These are phyloP conservation scores for Selene dorsalis DNA, from an alignment of 2,797 vertebrate species.

Conservation along the genomic window DNA sequence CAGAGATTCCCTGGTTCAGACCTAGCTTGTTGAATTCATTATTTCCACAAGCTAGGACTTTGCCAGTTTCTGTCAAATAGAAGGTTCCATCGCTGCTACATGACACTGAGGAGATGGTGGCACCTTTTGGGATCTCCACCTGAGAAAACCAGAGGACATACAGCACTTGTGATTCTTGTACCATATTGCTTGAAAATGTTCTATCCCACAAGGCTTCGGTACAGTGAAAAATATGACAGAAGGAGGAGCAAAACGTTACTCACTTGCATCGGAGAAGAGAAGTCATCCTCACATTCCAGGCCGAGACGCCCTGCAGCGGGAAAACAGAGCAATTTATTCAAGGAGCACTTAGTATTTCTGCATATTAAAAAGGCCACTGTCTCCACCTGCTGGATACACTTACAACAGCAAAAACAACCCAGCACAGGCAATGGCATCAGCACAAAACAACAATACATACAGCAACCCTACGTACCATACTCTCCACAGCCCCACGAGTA, in stretches of 20 bases:
- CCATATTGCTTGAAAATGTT: slow-evolving; percentile 15
- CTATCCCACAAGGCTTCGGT: background rate
- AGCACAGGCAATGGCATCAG: background rate
- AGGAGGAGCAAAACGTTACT: slow-evolving; percentile 40
- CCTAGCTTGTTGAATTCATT: slow-evolving; percentile 99
- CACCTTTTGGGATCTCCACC: slow-evolving; percentile 94
- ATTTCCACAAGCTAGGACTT: slow-evolving; percentile 96
- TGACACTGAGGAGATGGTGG: slow-evolving; percentile 90
- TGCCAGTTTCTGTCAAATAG: slow-evolving; percentile 94
- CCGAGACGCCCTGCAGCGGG: slow-evolving; percentile 91
- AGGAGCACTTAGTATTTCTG: background rate
- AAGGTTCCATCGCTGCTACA: slow-evolving; percentile 96
- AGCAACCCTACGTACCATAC: slow-evolving; percentile 67
- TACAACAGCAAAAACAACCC: slow-evolving; percentile 52
- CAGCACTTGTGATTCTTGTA: background rate
- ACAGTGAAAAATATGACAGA: background rate
- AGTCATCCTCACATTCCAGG: slow-evolving; percentile 97
- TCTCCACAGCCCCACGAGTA: slow-evolving; percentile 97
- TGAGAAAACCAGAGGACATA: slow-evolving; percentile 60
- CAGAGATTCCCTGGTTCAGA: slow-evolving; percentile 93
- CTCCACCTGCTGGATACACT: slow-evolving; percentile 62
- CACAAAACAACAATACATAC: slow-evolving; percentile 24
- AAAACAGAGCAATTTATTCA: slow-evolving; percentile 23
- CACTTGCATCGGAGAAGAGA: slow-evolving; percentile 94
- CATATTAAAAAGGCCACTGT: slow-evolving; percentile 3